phyloP scores from a whole-genome alignment of 2,797 vertebrate species.

The Sebastes ruberrimus region DNA sequence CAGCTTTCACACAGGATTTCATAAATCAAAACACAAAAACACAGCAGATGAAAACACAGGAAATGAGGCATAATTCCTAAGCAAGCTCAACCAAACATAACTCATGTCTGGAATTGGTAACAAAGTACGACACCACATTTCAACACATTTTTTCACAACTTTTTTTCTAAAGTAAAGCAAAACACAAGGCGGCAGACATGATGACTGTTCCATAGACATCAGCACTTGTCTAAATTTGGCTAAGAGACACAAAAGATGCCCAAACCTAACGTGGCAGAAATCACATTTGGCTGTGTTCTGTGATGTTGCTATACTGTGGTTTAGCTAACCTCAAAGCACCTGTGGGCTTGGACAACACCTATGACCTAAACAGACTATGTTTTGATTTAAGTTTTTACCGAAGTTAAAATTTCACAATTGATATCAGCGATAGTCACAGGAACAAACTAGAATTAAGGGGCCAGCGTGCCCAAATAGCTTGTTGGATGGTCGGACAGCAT shows the following conservation, averaged over 20 bases:
- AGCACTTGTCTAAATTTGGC: not conserved
- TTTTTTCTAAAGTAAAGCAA: not conserved
- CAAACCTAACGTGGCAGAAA: not conserved
- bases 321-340: not conserved
- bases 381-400: rapidly evolving
- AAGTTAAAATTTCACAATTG: not conserved
- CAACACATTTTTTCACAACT: not conserved
- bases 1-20: constrained; percentile 4
- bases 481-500: not conserved
- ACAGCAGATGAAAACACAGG: constrained; percentile 1
- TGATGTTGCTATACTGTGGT: not conserved
- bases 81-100: not conserved
- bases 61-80: constrained; percentile 16
- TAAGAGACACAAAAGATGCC: not conserved
- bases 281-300: not conserved
- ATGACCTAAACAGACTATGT: not conserved
- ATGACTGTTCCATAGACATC: not conserved
- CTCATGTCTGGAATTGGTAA: not conserved
- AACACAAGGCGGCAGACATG: not conserved
- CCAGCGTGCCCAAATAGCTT: not conserved
- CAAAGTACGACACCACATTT: not conserved
- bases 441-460: not conserved
- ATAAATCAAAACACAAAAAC: constrained; percentile 21
- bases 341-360: not conserved
- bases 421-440: not conserved